These are phyloP conservation scores for Polyommatus iphigenia DNA, from an alignment of 2,888 invertebrate species.

Conservation along the genomic window DNA sequence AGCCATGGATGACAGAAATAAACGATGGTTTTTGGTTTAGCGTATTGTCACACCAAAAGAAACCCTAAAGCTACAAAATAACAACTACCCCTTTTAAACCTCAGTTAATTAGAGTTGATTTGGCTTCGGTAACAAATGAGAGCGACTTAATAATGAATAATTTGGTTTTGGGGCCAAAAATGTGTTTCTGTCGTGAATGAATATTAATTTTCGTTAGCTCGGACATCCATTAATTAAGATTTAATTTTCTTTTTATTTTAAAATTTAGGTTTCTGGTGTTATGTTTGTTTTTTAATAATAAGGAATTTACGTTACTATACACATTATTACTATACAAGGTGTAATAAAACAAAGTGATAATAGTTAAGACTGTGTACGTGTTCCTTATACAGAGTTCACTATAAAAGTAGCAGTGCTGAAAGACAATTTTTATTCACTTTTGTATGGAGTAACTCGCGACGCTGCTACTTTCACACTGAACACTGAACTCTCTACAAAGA, in stretches of 20 bases:
- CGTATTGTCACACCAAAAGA: neutral
- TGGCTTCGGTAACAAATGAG: slow-evolving; percentile 19
- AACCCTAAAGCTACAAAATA: neutral
- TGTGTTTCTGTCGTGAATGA: neutral
- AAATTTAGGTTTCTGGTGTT: neutral
- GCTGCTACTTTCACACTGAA: no score
- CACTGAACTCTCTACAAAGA: no score
- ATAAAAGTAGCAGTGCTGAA: no score
- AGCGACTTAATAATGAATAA: slow-evolving; percentile 18
- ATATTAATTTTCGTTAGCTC: neutral
- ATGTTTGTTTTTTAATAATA: no score
- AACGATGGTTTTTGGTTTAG: neutral
- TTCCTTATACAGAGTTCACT: no score
- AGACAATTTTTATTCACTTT: no score
- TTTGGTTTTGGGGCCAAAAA: slow-evolving; percentile 20
- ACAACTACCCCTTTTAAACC: slow-evolving; percentile 18
- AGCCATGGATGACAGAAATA: slow-evolving; percentile 8
- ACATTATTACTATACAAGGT: no score
- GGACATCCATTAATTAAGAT: neutral
- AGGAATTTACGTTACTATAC: no score
- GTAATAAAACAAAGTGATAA: no score
- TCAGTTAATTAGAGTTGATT: slow-evolving; percentile 2
- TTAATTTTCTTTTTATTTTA: no score
- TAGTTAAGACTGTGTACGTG: no score
- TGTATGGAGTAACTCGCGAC: no score